Conservation (phyloP, 2,113 vertebrate genomes). For the Onychorhynchus coronatus region DNA sequence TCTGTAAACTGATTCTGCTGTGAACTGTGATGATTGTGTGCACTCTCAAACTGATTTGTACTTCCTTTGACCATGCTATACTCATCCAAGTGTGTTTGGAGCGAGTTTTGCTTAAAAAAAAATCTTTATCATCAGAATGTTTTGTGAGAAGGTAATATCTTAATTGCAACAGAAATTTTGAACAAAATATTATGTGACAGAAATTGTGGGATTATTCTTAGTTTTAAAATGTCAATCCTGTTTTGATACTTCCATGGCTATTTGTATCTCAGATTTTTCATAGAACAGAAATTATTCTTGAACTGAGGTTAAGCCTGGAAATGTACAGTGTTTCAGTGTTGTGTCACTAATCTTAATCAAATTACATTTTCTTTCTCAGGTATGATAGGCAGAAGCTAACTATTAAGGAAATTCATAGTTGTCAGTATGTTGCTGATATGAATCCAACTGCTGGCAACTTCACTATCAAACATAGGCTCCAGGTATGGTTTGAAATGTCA, state of each 20-base stretch:
- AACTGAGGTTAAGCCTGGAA: background rate
- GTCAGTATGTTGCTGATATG: slow-evolving; percentile 81
- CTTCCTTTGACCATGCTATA: background rate
- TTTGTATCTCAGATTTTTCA: background rate
- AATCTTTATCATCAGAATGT: background rate
- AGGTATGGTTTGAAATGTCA: slow-evolving; percentile 61
- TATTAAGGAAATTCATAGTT: slow-evolving; percentile 80
- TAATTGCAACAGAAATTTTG: background rate
- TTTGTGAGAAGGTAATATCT: background rate
- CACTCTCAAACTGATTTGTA: background rate
- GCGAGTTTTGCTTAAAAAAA: background rate
- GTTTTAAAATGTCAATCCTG: background rate
- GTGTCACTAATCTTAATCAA: background rate
- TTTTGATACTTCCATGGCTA: background rate
- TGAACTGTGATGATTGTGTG: background rate
- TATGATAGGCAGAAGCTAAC: slow-evolving; percentile 81
- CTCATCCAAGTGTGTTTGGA: background rate
- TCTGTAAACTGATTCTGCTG: background rate
- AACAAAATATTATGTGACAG: background rate
- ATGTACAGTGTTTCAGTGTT: background rate
- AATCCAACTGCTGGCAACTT: slow-evolving; percentile 83
- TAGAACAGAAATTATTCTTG: background rate
- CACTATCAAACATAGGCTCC: slow-evolving; percentile 79
- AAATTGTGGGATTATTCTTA: background rate
- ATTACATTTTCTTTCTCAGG: slow-evolving; percentile 41